Evolutionary conservation across 2,113 vertebrate genomes (phyloP).

Genomic region (Paramisgurnus dabryanus): DNA sequence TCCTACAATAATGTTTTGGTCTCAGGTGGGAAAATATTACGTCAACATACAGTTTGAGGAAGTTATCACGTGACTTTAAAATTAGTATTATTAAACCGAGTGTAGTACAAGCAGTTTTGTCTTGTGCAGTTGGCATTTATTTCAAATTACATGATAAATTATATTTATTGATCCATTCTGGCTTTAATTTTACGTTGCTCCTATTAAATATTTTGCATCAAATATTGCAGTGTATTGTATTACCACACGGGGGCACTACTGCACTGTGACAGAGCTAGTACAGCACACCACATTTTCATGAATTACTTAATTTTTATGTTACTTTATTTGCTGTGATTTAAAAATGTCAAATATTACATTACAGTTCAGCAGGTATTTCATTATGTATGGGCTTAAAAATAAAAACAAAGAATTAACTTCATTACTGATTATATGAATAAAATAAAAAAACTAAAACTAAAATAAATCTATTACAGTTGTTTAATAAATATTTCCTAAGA

Average conservation of each 20-base stretch:
- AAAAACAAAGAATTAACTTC: background rate
- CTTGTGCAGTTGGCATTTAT: too few species aligned
- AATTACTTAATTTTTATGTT: slow-evolving; percentile 1
- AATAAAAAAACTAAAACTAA: background rate
- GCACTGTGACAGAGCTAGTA: background rate
- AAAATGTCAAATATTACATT: background rate
- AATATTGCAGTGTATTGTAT: background rate
- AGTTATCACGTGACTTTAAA: too few species aligned
- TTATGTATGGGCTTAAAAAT: slow-evolving; percentile 8
- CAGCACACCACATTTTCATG: too few species aligned
- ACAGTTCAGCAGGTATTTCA: slow-evolving; percentile 7
- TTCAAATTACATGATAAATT: too few species aligned
- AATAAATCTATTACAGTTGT: background rate
- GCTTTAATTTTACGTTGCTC: too few species aligned
- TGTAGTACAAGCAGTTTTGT: too few species aligned
- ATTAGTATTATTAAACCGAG: too few species aligned
- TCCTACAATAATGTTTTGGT: too few species aligned
- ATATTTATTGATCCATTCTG: too few species aligned
- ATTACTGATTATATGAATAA: background rate
- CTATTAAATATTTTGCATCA: too few species aligned
- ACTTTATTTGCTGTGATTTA: slow-evolving; percentile 11
- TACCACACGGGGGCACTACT: background rate
- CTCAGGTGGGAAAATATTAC: too few species aligned
- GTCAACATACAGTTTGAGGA: too few species aligned
- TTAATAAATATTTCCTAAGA: slow-evolving; percentile 37